Evolutionary conservation across 2,113 vertebrate genomes (phyloP), one percentile per base, ranked within the genome.

Genomic region (Marmota monax): DNA sequence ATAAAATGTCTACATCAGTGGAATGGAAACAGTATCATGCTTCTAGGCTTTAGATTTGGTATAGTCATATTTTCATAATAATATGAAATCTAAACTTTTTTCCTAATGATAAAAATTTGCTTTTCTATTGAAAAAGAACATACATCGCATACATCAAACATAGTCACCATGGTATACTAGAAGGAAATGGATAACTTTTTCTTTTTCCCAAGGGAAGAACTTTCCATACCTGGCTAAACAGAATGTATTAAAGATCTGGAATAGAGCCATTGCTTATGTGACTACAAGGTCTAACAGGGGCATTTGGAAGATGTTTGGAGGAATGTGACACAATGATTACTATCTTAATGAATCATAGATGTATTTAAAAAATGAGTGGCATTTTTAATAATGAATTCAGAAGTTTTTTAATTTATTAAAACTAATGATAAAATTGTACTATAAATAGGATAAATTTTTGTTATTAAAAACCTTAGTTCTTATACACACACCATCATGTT

Each of bases 321-420:
- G 7, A 14, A 56, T 63, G 18, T 77, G 42, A 51, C 70, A 1
- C 6, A 6, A 2, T 58, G 32, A 89, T 84, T 73, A 45, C 45
- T 89, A 18, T 63, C 34, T 83, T 82, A 84, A 58, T 58, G 56
- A 58, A 51, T 84, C 76, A 32, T 34, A 86, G 32, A n/a, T 61
- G 90, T 78, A 78, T 32, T 6, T 83, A 74, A 76, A 72, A 85
- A 76, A 69, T 34, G 29, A 94, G 70, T 80, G 58, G 3, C 29
- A 45, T 87, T 82, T 70, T 85, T 87, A 77, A 45, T 88, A 45
- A 93, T 86, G 80, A 88, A 92, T 77, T 90, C 8, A 72, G 2
- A 92, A 87, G 7, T 61, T 37, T 92, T 86, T 96, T 73, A 70
- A 42, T 92, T 39, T 34, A 0, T 77, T 25, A 84, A 86, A 27